These are phyloP conservation scores for Rhinolophus ferrumequinum DNA, from an alignment of 2,113 vertebrate species.

Conservation along the genomic window DNA sequence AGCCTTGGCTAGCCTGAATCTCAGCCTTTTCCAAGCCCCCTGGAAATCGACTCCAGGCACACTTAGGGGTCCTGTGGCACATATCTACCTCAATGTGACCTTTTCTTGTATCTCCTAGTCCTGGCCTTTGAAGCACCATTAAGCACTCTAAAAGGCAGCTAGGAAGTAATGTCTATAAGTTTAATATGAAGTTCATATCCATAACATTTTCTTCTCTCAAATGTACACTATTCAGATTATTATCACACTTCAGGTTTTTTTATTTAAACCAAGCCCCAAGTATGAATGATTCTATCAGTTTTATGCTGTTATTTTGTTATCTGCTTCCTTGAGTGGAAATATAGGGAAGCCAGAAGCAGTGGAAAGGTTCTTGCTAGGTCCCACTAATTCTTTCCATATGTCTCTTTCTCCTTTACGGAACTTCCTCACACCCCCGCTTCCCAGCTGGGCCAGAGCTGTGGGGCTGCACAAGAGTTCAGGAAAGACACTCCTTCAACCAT, in stretches of 20 bases:
- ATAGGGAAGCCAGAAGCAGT: neutral
- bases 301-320: neutral
- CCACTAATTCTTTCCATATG: neutral
- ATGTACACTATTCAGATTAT: neutral
- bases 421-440: neutral
- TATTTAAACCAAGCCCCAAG: neutral
- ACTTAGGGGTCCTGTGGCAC: neutral
- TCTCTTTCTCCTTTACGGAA: neutral
- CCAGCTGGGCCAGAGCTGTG: neutral
- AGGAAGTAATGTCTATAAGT: neutral
- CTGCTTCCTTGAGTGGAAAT: neutral
- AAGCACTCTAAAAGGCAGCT: neutral
- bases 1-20: neutral
- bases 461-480: neutral
- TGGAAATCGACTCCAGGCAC: neutral
- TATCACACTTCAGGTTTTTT: neutral
- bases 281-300: neutral
- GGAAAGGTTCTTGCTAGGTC: neutral
- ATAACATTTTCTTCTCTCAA: neutral
- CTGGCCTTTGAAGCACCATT: neutral
- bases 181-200: neutral
- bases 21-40: neutral
- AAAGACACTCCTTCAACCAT: neutral
- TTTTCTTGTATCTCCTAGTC: neutral
- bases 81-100: neutral